Conservation (phyloP, 2,888 invertebrate species). For the Rhagophthalmus giganteus region DNA sequence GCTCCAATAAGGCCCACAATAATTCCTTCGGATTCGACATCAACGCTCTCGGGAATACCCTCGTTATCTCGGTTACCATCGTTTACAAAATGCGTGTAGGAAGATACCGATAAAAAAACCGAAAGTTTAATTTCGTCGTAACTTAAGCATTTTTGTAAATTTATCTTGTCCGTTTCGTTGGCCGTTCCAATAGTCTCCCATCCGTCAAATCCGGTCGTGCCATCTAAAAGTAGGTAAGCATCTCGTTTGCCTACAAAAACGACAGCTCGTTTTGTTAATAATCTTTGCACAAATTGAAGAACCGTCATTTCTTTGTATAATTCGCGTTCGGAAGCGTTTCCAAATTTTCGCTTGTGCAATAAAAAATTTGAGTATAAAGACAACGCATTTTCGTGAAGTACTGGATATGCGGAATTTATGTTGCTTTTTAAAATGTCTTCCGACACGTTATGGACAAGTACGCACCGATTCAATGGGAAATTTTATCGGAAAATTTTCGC, state of each 20-base stretch:
- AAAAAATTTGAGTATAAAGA: conserved; percentile 66
- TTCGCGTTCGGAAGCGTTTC: conserved; percentile 58
- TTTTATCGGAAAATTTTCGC: conserved; percentile 51
- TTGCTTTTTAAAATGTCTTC: conserved; percentile 48
- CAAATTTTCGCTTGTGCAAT: conserved; percentile 63
- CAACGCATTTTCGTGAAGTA: conserved; percentile 69
- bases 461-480: conserved; percentile 52
- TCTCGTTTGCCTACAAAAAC: conserved; percentile 58
- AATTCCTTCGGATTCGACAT: conserved; percentile 53
- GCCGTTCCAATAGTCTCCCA: conserved; percentile 65
- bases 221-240: conserved; percentile 58
- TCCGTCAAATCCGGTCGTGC: conserved; percentile 56
- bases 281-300: conserved; percentile 60
- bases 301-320: conserved; percentile 64
- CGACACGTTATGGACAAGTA: conserved; percentile 34
- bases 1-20: conserved; percentile 60
- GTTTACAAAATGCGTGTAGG: conserved; percentile 64
- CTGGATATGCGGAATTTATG: conserved; percentile 65
- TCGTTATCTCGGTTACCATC: conserved; percentile 60
- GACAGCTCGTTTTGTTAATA: conserved; percentile 62
- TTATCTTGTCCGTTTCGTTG: conserved; percentile 58
- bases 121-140: conserved; percentile 69
- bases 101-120: conserved; percentile 63
- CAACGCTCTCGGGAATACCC: conserved; percentile 57
- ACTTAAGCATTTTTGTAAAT: conserved; percentile 61